Base-by-base conservation (phyloP, 1,140 invertebrate genomes). In the Drosophila suzukii region DNA sequence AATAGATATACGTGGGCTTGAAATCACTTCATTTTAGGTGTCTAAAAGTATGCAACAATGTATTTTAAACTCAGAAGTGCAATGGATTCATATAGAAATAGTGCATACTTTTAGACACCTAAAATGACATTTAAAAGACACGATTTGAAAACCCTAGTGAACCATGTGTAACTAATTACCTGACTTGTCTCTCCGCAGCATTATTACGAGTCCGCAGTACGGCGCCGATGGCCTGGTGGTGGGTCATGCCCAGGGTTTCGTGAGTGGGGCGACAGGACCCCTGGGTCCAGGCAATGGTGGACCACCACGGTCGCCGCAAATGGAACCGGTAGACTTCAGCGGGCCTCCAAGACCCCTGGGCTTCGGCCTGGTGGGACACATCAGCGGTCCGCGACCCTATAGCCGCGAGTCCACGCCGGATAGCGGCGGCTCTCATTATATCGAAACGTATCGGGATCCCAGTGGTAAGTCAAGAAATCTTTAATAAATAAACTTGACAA, bases 331-430 rank as follows among this genome's bases (percentile, higher is more conserved):
- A 55, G 94, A 95, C 93, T 95, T 95, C 78, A 95, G 94, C 84
- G 94, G 77, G 75, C 93, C 68, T 13, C 91, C 92, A 6, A 73
- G 92, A 17, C 91, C 91, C 0, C 59, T 92, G 12, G 91, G 92
- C 58, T 92, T 92, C 36, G 92, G 92, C 5, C 59, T 93, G 56
- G 92, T 93, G 13, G 93, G 93, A 11, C 91, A 92, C 68, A 91
- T 92, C 32, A 82, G 88, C 36, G 91, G 91, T 4, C 83, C 93
- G 20, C 96, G 97, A 1, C 82, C 93, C 5, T 97, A 97, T 90
- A 97, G 96, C 92, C 94, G 96, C 66, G 96, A 97, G 92, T 97
- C 96, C 36, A 97, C 96, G 41, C 95, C 95, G 10, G 96, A 97
- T 91, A 97, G 96, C 84, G 96, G 96, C 44, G 96, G 96, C 58